phyloP scores from a whole-genome alignment of 2,888 invertebrate genomes.

The Trachelus troglodyta region DNA sequence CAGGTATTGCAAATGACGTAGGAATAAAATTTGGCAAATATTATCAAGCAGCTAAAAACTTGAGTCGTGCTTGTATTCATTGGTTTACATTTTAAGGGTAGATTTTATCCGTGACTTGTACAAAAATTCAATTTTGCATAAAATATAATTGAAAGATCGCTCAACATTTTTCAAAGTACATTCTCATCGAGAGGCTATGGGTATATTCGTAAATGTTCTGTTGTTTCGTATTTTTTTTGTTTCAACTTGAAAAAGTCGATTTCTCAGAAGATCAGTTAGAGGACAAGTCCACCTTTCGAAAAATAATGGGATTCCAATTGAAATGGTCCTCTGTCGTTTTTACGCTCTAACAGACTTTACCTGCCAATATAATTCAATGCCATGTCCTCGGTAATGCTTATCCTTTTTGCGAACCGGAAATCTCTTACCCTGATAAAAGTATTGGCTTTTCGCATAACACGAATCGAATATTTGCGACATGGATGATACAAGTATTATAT shows the following conservation, averaged over 20 bases:
- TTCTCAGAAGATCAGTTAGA: not conserved
- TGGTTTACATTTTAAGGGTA: no score
- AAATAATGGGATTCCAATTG: not conserved
- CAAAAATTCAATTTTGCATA: not conserved
- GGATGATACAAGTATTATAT: not conserved
- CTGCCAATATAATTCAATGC: not conserved
- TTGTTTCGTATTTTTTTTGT: no score
- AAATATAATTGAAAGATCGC: not conserved
- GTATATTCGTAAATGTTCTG: no score
- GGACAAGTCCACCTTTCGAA: not conserved
- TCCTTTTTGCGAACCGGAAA: not conserved
- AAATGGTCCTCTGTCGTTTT: not conserved
- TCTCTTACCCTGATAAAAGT: no score
- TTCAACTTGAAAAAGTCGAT: no score
- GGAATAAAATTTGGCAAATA: not conserved
- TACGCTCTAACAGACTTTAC: not conserved
- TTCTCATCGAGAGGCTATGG: no score
- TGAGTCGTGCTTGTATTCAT: no score
- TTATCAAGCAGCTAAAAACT: no score
- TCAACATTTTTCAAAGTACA: no score
- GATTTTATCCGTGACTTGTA: no score
- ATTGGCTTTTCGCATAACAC: not conserved
- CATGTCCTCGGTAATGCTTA: not conserved
- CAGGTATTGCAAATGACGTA: not conserved
- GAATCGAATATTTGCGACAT: not conserved